These are phyloP conservation scores for Macaria liturata DNA, from an alignment of 2,888 invertebrate species.

Conservation along the genomic window DNA sequence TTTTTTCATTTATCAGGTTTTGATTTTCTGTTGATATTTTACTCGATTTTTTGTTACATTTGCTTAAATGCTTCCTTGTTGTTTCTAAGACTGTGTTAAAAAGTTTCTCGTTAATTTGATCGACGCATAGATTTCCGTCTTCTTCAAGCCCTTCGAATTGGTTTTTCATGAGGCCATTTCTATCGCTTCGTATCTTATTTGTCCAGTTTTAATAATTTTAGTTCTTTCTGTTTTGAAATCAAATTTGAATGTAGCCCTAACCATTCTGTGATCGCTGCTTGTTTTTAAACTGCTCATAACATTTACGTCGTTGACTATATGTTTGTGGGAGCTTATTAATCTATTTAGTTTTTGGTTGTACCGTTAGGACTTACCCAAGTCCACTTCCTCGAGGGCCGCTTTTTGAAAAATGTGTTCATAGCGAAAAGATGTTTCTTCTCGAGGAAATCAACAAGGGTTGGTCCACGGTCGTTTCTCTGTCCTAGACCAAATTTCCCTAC, in stretches of 20 bases:
- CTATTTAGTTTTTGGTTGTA: too few relatives aligned
- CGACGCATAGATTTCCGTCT: not conserved
- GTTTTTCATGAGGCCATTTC: not conserved
- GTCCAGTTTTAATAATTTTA: not conserved
- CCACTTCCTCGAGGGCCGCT: too few relatives aligned
- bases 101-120: not conserved
- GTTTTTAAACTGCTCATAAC: too few relatives aligned
- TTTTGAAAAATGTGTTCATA: too few relatives aligned
- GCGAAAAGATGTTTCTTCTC: too few relatives aligned
- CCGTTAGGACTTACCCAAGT: too few relatives aligned
- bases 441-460: too few relatives aligned
- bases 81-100: not conserved
- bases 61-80: not conserved
- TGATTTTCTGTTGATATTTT: not conserved
- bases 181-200: not conserved
- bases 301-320: too few relatives aligned
- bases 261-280: not conserved
- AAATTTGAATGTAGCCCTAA: not conserved
- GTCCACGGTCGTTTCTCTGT: too few relatives aligned
- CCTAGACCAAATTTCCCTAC: too few relatives aligned
- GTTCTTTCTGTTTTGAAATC: not conserved
- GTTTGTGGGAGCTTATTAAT: too few relatives aligned
- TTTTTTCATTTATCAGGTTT: not conserved
- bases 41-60: not conserved
- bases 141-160: not conserved